Percentiles rank a stretch among this genome's conserved stretches.
phyloP scores from a whole-genome alignment of 2,888 invertebrate species.

The Schizaphis graminum region DNA sequence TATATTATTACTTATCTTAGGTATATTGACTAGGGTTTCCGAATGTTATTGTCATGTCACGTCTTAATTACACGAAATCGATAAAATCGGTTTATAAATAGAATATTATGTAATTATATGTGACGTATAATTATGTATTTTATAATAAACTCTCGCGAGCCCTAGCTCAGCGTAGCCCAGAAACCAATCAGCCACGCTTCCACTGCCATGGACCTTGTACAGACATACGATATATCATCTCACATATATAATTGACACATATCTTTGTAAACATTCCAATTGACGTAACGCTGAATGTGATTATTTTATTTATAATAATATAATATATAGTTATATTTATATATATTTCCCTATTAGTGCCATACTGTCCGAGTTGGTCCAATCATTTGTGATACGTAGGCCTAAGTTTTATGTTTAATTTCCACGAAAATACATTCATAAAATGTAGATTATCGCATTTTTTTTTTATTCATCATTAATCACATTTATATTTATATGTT shows the following conservation, averaged over 20 bases:
- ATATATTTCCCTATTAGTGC: slow-evolving; percentile 47
- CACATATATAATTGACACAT: slow-evolving; percentile 40
- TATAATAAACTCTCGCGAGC: not conserved
- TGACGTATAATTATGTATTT: not conserved
- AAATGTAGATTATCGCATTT: not conserved
- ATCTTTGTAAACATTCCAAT: slow-evolving; percentile 47
- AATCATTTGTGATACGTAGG: slow-evolving; percentile 62
- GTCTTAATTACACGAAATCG: not conserved
- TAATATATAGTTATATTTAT: not conserved
- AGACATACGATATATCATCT: slow-evolving; percentile 44
- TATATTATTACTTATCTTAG: slow-evolving; percentile 21
- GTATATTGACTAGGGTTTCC: slow-evolving; percentile 34
- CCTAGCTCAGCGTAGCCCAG: slow-evolving; percentile 35
- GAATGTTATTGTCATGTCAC: not conserved
- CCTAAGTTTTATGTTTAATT: slow-evolving; percentile 45
- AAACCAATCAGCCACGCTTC: slow-evolving; percentile 63
- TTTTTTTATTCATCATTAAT: not conserved
- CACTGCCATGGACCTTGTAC: slow-evolving; percentile 62
- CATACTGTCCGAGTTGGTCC: slow-evolving; percentile 59
- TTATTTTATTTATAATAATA: slow-evolving; percentile 28
- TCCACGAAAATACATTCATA: slow-evolving; percentile 14
- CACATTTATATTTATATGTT: not conserved
- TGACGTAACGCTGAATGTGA: slow-evolving; percentile 11
- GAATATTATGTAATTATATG: not conserved
- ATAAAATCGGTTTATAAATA: not conserved